These are phyloP conservation scores for Halcyon leucocephala DNA, from an alignment of 2,797 vertebrate species.

Conservation along the genomic window DNA sequence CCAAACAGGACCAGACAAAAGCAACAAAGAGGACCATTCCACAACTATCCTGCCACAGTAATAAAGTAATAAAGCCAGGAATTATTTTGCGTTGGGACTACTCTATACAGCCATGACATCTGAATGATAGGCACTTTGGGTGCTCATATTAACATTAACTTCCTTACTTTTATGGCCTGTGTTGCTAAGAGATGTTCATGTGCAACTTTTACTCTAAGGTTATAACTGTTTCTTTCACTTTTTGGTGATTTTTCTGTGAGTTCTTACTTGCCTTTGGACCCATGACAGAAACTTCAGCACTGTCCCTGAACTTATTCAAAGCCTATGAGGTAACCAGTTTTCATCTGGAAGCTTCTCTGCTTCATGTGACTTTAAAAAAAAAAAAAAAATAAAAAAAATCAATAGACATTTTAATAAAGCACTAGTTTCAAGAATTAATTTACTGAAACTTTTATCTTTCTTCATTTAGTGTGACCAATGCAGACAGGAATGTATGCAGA, in stretches of 20 bases:
- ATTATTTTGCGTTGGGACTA: neutral
- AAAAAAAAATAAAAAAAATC: neutral
- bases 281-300: neutral
- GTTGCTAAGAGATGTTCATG: neutral
- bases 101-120: neutral
- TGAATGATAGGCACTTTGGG: neutral
- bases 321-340: neutral
- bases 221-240: neutral
- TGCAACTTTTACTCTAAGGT: neutral
- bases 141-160: neutral
- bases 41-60: neutral
- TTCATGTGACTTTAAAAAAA: neutral
- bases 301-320: neutral
- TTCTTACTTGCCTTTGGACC: neutral
- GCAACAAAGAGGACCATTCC: neutral
- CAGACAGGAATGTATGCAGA: neutral
- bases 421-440: neutral
- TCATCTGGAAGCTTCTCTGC: neutral
- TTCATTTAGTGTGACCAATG: fast-evolving
- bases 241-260: neutral
- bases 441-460: neutral
- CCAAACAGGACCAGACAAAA: fast-evolving
- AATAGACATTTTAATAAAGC: neutral
- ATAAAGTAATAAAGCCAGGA: neutral
- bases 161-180: neutral